phyloP scores from a whole-genome alignment of 2,113 vertebrate species.

The Bufo gargarizans region DNA sequence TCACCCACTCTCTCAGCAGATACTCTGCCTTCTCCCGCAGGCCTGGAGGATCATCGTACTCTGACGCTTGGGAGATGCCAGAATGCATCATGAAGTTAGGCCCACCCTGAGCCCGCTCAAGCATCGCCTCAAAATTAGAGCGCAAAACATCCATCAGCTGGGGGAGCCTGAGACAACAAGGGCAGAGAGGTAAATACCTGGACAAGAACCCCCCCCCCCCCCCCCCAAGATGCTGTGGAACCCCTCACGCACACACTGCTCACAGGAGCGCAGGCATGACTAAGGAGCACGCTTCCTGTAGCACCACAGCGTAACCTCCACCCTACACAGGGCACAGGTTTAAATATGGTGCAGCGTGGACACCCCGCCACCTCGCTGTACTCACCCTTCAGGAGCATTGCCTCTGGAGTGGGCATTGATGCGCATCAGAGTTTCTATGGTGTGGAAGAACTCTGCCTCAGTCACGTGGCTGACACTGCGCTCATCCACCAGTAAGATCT shows the following conservation, averaged over 20 bases:
- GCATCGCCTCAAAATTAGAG: slow-evolving; percentile 99
- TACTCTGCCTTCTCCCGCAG: slow-evolving; percentile 98
- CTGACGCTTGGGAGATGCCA: slow-evolving; percentile 97
- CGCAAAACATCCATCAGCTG: slow-evolving; percentile 98
- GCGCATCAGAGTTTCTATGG: slow-evolving; percentile 98
- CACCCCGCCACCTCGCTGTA: too few relatives aligned
- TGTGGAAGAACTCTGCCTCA: slow-evolving; percentile 97
- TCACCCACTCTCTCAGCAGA: slow-evolving; percentile 97
- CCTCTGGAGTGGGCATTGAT: slow-evolving; percentile 98
- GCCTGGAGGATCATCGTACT: slow-evolving; percentile 96
- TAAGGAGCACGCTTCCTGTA: not conserved
- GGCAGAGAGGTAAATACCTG: not conserved
- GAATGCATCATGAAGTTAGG: slow-evolving; percentile 99
- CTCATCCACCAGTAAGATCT: slow-evolving; percentile 95
- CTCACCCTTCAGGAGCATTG: slow-evolving; percentile 96
- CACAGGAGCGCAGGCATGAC: not conserved
- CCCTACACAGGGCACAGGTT: not conserved
- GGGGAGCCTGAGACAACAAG: slow-evolving; percentile 78
- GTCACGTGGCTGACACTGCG: slow-evolving; percentile 94
- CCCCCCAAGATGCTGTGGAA: not conserved
- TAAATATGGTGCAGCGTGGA: slow-evolving; percentile 16
- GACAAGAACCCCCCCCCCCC: too few relatives aligned
- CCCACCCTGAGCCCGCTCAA: slow-evolving; percentile 95
- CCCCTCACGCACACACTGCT: not conserved
- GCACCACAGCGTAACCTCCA: slow-evolving; percentile 42